Percentiles rank a stretch among this genome's conserved stretches.
Conservation (phyloP, 2,113 vertebrate species). For the Anser cygnoides region DNA sequence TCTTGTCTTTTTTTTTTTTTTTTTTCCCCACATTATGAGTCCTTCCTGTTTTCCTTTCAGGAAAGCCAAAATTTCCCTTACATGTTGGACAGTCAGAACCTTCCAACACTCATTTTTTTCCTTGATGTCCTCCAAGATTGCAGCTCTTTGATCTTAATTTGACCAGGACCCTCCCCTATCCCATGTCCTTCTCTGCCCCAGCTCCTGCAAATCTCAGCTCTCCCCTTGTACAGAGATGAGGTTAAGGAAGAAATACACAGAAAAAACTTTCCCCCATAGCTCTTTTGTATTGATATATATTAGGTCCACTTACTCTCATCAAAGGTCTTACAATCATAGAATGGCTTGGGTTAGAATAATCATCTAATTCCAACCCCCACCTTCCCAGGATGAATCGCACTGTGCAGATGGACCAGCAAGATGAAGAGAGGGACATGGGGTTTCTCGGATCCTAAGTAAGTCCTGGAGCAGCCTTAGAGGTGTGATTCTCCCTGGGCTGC, state of each 20-base stretch:
- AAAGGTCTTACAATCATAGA: neutral
- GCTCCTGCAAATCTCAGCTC: neutral
- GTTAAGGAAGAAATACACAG: neutral
- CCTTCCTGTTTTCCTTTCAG: neutral
- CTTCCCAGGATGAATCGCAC: neutral
- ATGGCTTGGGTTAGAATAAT: no score
- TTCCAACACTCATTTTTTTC: neutral
- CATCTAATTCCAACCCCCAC: no score
- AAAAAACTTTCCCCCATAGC: fast-evolving
- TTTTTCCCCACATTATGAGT: neutral
- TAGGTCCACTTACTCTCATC: neutral
- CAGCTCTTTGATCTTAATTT: neutral
- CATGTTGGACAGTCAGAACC: neutral
- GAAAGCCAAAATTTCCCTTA: neutral
- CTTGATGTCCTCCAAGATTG: neutral
- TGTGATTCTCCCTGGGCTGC: neutral
- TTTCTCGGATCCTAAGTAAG: neutral
- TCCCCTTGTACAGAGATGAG: neutral
- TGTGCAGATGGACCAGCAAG: neutral
- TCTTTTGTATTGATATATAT: neutral
- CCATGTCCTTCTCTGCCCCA: neutral
- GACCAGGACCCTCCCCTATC: fast-evolving
- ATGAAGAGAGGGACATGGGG: neutral
- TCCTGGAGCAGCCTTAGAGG: neutral
- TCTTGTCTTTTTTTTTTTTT: neutral